Evolutionary conservation across 2,113 vertebrate species (phyloP), one percentile per base, ranked within the genome.

Genomic region (Scatophagus argus): DNA sequence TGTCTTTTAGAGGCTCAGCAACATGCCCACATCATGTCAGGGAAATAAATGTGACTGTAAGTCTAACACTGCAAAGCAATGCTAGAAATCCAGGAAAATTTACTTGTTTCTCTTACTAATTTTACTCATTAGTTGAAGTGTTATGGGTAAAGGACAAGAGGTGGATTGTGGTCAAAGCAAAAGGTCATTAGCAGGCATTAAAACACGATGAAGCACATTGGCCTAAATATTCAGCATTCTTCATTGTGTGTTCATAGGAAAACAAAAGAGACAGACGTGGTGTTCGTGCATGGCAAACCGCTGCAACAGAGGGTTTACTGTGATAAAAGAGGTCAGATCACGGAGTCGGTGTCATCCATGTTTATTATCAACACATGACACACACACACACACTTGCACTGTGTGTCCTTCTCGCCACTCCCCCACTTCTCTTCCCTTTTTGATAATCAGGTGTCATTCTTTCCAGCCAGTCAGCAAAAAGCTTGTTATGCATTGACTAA

Each of bases 311-410:
- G 14, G 17, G 0, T 56, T 67, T 52, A 76, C 76, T 65, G 69
- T 79, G 66, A 49, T 66, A 34, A 82, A 75, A 31, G 69, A 36
- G 23, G 21, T 88, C 70, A 88, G 46, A 47, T 85, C 63, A 77
- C 65, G 29, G 23, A 62, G 63, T 67, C 16, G 0, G 36, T 62
- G 64, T 81, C 60, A 52, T 56, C 64, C 44, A n/a, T 66, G 71
- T 84, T 82, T 86, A 83, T 86, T 69, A 54, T 66, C 17, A 25
- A 39, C 89, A 86, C 81, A 83, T 85, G 89, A 88, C 72, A 79
- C 77, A 71, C 88, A 88, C 72, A 79, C 77, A 71, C 88, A 85
- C 47, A 44, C 43, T 65, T 77, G 31, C n/a, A 8, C 72, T 59
- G 5, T 63, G 5, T 34, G 34, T 60, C 2, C 43, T 13, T 23